phyloP scores from a whole-genome alignment of 2,113 vertebrate species.

The Circaetus gallicus region DNA sequence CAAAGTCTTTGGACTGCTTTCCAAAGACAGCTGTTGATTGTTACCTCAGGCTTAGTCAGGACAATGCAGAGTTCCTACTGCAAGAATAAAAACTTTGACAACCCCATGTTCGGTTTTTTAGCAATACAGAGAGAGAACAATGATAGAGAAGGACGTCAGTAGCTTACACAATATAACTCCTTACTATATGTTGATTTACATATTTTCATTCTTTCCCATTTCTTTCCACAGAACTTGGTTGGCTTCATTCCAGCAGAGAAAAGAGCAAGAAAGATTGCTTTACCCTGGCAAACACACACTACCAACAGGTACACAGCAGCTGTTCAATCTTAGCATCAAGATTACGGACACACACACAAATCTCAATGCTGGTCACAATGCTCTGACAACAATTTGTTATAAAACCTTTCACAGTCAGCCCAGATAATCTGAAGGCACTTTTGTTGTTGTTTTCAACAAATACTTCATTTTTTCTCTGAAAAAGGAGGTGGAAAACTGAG shows the following conservation, averaged over 20 bases:
- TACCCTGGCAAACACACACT: not conserved
- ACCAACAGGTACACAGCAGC: slow-evolving; percentile 43
- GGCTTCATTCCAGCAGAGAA: slow-evolving; percentile 4
- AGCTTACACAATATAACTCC: not conserved
- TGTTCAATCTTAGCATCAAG: slow-evolving; percentile 42
- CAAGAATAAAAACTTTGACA: not conserved
- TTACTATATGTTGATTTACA: not conserved
- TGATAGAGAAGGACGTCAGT: not conserved
- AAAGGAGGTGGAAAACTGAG: not conserved
- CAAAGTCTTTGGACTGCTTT: not conserved
- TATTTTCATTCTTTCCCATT: not conserved
- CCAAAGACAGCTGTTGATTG: not conserved
- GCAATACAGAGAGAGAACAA: not conserved
- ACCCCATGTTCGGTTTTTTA: not conserved
- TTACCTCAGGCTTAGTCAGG: not conserved
- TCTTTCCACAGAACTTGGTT: not conserved
- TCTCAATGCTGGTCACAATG: slow-evolving; percentile 45
- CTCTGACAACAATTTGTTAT: slow-evolving; percentile 31
- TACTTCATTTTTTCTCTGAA: not conserved
- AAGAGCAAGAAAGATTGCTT: slow-evolving; percentile 1
- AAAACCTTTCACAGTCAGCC: slow-evolving; percentile 18
- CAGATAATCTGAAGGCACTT: slow-evolving; percentile 7
- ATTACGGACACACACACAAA: not conserved
- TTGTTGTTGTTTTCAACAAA: not conserved
- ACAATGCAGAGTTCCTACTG: not conserved